Base-by-base conservation (phyloP, 2,113 vertebrate genomes). In the Crotalus tigris region DNA sequence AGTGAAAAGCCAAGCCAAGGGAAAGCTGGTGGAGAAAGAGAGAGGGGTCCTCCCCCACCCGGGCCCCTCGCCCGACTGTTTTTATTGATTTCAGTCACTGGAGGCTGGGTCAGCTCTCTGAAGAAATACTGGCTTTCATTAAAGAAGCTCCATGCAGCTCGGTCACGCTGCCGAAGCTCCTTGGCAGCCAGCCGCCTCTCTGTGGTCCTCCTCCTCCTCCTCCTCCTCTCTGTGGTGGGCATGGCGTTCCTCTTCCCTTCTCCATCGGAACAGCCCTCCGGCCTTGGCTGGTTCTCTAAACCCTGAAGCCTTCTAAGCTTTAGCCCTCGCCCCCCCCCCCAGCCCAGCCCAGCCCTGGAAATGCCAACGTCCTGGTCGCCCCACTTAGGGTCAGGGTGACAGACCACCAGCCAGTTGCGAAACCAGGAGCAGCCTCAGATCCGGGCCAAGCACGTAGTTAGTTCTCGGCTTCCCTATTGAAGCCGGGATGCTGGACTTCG, bases 111-210 rank as follows among this genome's bases (percentile, higher is more conserved):
- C 96, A 94, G 96, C 96, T 97, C 96, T 94, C 96, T 91, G 95
- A 95, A 97, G 96, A 97, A 97, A 97, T 96, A 96, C 96, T 98
- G 98, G 98, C 98, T 98, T 97, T 98, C 97, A 98, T 98, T 98
- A 98, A 98, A 98, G 97, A 97, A 97, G 97, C 97, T 98, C 97
- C 98, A 97, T 98, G 98, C 98, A 97, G 96, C 94, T 97, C 95
- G 98, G 98, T 98, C 98, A 97, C 97, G 97, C 97, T 97, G 98
- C 97, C 96, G 97, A 97, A 97, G 97, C 97, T 96, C n/a, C 93
- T 97, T 98, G 98, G 98, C 98, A 97, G 96, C 95, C 97, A 98
- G 98, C 98, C 98, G 97, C 97, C 97, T 97, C 97, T 95, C 97
- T 97, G 98, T 98, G 93, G 96, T 64, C 61, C 61, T 49, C 6